Evolutionary conservation across 2,888 invertebrate species (phyloP), one percentile per base, ranked within the genome.

Genomic region (Bedellia somnulentella): DNA sequence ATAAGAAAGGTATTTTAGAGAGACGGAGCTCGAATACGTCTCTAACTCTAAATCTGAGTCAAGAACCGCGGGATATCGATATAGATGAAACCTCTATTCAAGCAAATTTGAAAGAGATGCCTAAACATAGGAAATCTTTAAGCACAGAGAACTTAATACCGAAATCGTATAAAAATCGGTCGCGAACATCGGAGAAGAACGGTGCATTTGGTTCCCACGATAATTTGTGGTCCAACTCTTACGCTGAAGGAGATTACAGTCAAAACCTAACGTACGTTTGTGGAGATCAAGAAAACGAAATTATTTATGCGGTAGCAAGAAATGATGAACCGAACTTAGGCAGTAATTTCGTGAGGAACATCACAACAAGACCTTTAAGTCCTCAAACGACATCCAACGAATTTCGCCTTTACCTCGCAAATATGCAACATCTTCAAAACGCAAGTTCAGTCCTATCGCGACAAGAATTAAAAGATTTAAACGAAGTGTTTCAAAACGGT

Each of bases 1-100:
- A 58, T 1, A 52, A 55, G 1, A 87, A 86, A 46, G 86, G 87
- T 9, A 73, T 87, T 28, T 53, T 87, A 27, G 87, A 87, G 47
- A 78, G 91, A 37, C 77, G 91, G 16, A 89, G 89, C 24, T 90
- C 90, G 0, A 91, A 88, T 48, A 89, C 90, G 0, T 90, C 89
- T 29, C 61, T 92, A 5, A 91, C 90, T 1, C 78, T 92, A 1
- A 76, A 76, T 34, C 64, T 76, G 22, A 66, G 63, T 33, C 59
- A 64, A 27, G 75, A 76, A 30, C 76, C 75, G 0, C 54, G 75
- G 37, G 73, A 71, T 22, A 41, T 76, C 5, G 76, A 76, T 37
- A 68, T 77, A 2, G 76, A 76, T 18, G 76, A 73, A 31, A 52
- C 45, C 0, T 32, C 70, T 28, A 41, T 75, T 31, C 66, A 71